phyloP scores from a whole-genome alignment of 1,140 invertebrate species.

The Bombus huntii region DNA sequence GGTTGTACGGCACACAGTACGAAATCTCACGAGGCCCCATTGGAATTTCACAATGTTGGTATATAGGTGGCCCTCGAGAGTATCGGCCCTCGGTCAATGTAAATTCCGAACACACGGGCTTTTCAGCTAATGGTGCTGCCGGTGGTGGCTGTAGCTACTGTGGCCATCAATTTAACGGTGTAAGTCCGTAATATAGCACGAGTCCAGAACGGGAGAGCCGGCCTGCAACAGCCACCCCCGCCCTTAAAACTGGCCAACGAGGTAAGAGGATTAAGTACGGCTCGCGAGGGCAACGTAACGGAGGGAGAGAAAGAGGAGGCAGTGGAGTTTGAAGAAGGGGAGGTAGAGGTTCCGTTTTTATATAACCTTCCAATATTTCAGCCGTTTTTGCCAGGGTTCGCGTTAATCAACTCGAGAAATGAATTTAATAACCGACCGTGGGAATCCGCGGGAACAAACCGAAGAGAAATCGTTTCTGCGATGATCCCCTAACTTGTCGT shows the following conservation, averaged over 20 bases:
- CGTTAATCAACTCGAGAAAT: conserved; percentile 70
- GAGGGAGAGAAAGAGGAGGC: conserved; percentile 9
- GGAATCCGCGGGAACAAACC: conserved; percentile 40
- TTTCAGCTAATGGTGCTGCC: conserved; percentile 54
- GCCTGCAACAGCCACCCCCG: conserved; percentile 4
- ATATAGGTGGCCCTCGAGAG: conserved; percentile 3
- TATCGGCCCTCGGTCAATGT: conserved; percentile 51
- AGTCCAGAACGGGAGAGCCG: conserved; percentile 43
- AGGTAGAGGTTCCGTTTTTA: conserved; percentile 57
- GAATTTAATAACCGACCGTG: conserved; percentile 67
- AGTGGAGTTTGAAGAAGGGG: neutral
- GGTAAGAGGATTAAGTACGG: conserved; percentile 67
- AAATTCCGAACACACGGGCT: conserved; percentile 64
- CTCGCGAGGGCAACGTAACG: conserved; percentile 42
- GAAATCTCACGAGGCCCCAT: conserved; percentile 20
- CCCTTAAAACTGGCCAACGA: conserved; percentile 56
- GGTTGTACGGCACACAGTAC: neutral
- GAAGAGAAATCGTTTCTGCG: conserved; percentile 42
- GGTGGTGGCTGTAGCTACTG: conserved; percentile 41
- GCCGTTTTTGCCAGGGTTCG: conserved; percentile 54
- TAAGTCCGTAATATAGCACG: conserved; percentile 69
- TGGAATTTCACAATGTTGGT: conserved; percentile 39
- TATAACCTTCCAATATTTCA: conserved; percentile 65
- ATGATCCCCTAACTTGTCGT: conserved; percentile 3
- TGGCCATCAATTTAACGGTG: conserved; percentile 66